Base-by-base conservation (phyloP, 64 coral and sea anemone species). In the Montipora capricornis region DNA sequence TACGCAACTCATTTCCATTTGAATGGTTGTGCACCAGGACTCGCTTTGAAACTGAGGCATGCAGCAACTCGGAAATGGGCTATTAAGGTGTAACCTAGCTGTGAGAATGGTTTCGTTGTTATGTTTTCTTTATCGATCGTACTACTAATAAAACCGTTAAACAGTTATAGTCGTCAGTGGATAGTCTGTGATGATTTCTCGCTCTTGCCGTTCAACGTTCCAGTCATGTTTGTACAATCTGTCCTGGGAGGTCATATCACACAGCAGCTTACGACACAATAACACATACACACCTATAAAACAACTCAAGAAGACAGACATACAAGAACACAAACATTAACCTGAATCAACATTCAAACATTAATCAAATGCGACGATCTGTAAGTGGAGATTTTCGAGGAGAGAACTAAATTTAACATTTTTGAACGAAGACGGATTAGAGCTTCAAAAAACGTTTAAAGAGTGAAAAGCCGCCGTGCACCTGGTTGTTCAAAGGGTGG, bases 231-330 rank as follows among this genome's bases (percentile, higher is more conserved):
- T 77, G 49, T 52, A 68, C 58, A 80, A 67, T 80, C 45, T 90
- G 89, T 52, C 60, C 59, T 80, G 76, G 46, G 45, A 76, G 5
- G 26, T 61, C 44, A 52, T 9, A 45, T 55, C 58, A 49, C 3
- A 64, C 4, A 5, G 17, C 49, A 64, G 52, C 19, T 62, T 14
- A 86, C 24, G 62, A 92, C 46, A 89, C 49, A 52, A 90, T 75
- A 80, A 80, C 59, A 83, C 61, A 45, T 16, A 64, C 37, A 90
- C 64, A 74, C 73, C 44, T 76, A 92, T 16, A 82, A 89, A 53
- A 89, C 29, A 82, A 94, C 11, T 74, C 14, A 14, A 64, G 11
- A 20, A 53, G 50, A 62, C 20, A 59, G 15, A 85, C 11, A 87
- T 22, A 78, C 46, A 1, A 87, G 1, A 68, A 44, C 1, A 37